Percentiles rank a stretch among this genome's conserved stretches.
Evolutionary conservation across 2,888 invertebrate species (phyloP).

Genomic region (Stenchaetothrips biformis): DNA sequence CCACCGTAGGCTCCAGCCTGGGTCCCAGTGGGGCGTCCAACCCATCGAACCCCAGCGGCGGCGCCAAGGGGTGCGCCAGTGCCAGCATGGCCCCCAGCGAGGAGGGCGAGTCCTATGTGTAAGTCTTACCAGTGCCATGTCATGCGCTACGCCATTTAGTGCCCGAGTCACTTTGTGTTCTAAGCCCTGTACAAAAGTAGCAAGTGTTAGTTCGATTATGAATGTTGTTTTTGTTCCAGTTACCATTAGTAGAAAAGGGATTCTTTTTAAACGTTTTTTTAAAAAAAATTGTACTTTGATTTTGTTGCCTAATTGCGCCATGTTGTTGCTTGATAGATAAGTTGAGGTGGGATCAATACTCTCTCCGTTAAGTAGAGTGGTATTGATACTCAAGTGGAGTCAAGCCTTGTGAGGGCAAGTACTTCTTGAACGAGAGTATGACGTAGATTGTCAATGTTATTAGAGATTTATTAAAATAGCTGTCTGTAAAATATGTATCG

Average conservation of each 20-base stretch:
- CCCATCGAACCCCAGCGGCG: not conserved
- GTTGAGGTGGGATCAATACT: not conserved
- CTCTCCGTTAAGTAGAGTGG: not conserved
- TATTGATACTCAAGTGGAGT: not conserved
- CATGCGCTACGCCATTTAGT: not conserved
- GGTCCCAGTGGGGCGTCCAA: not conserved
- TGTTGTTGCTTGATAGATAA: not conserved
- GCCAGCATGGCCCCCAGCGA: conserved; percentile 38
- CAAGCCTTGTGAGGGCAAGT: not conserved
- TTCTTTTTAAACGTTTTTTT: not conserved
- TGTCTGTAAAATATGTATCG: not conserved
- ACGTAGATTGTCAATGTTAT: not conserved
- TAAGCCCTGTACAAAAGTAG: conserved; percentile 5
- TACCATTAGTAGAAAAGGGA: not conserved
- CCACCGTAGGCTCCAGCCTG: conserved; percentile 36
- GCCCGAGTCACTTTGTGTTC: conserved; percentile 4
- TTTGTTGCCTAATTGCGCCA: conserved; percentile 7
- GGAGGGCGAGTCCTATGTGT: conserved; percentile 45
- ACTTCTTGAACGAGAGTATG: not conserved
- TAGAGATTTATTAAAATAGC: conserved; percentile 2
- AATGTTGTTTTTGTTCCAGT: not conserved
- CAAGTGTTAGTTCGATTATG: not conserved
- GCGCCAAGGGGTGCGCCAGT: conserved; percentile 40
- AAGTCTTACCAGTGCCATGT: conserved; percentile 29
- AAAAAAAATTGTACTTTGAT: not conserved